A percentile compares a stretch with the other conserved stretches of the same genome.
Conservation (phyloP, 2,888 invertebrate genomes). For the Harpalus rubripes region DNA sequence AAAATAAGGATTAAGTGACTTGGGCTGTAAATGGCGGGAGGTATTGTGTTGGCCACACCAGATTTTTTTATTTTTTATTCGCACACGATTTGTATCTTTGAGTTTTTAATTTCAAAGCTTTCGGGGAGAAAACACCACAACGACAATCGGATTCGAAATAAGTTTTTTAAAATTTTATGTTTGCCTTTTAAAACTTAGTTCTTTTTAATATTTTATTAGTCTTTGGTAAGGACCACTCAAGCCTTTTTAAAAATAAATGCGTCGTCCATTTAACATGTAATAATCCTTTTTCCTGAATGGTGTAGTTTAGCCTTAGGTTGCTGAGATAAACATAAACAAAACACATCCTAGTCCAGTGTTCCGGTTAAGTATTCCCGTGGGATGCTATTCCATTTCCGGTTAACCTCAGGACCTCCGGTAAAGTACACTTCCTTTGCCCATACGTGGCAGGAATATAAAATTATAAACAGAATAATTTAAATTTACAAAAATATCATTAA, state of each 20-base stretch:
- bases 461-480: not conserved
- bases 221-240: not conserved
- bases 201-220: not conserved
- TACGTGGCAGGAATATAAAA: not conserved
- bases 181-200: not conserved
- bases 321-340: conserved; percentile 47
- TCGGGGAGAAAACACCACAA: too few relatives aligned
- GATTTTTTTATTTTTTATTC: too few relatives aligned
- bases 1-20: too few relatives aligned
- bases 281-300: conserved; percentile 28
- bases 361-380: conserved; percentile 46
- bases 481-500: too few relatives aligned
- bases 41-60: too few relatives aligned
- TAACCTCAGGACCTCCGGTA: not conserved
- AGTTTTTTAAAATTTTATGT: too few relatives aligned
- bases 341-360: conserved; percentile 47
- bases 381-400: conserved; percentile 43
- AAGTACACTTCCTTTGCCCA: conserved; percentile 8
- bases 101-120: too few relatives aligned
- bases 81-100: too few relatives aligned
- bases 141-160: too few relatives aligned
- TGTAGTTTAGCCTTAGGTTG: not conserved
- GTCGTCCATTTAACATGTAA: conserved; percentile 40
- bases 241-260: conserved; percentile 28
- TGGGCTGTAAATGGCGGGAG: too few relatives aligned